Evolutionary conservation across 2,797 vertebrate genomes (phyloP).

Genomic region (Cirrhinus mrigala): DNA sequence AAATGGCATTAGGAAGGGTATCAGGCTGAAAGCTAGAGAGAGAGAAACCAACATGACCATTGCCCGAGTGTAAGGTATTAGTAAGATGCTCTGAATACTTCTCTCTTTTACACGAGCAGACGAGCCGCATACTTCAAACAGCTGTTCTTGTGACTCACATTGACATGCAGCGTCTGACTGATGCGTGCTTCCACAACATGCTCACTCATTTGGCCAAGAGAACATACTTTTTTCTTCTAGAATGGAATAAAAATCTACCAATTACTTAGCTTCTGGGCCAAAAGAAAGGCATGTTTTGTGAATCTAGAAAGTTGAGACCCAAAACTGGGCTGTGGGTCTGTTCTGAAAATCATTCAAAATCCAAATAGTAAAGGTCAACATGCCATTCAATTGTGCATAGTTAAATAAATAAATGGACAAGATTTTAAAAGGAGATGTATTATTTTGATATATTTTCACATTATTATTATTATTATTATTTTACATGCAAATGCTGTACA

Average conservation of each 20-base stretch:
- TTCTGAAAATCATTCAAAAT: background rate
- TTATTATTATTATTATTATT: background rate
- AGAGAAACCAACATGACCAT: conserved; percentile 59
- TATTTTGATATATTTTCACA: too few relatives aligned
- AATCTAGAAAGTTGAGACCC: background rate
- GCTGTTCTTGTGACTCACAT: conserved; percentile 68
- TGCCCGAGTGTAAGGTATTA: conserved; percentile 67
- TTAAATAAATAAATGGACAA: background rate
- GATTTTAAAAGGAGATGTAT: too few relatives aligned
- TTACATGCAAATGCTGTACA: background rate
- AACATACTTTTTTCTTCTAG: too few relatives aligned
- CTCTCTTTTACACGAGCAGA: conserved; percentile 68
- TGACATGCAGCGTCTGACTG: conserved; percentile 34
- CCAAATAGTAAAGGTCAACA: background rate
- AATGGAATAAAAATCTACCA: too few relatives aligned
- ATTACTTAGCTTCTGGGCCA: background rate
- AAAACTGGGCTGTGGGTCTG: background rate
- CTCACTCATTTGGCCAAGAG: conserved; percentile 1
- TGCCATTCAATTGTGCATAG: background rate
- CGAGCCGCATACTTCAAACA: conserved; percentile 57
- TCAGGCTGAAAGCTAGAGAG: conserved; percentile 57
- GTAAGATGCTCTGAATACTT: conserved; percentile 67
- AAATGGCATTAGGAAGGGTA: conserved; percentile 52
- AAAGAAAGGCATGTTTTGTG: background rate
- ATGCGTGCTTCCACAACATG: background rate